These are phyloP conservation scores for Pteropus alecto DNA, from an alignment of 2,113 vertebrate species.

Conservation along the genomic window DNA sequence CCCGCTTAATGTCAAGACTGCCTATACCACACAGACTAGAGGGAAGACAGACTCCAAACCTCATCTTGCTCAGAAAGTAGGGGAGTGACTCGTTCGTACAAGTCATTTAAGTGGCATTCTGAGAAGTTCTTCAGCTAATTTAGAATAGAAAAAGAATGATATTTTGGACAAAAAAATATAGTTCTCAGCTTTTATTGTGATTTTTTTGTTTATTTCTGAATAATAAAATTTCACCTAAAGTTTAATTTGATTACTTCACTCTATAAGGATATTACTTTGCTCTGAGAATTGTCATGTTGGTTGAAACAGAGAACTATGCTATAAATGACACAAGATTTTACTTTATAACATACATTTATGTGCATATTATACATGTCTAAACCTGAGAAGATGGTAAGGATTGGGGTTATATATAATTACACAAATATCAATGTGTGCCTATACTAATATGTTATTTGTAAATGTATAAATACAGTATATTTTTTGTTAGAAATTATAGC, in stretches of 20 bases:
- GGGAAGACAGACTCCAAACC: neutral
- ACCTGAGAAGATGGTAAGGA: neutral
- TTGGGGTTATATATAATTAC: neutral
- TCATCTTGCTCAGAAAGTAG: neutral
- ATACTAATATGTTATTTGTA: neutral
- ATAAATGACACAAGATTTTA: neutral
- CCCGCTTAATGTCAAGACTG: rapidly evolving
- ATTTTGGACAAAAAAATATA: neutral
- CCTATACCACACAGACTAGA: no score
- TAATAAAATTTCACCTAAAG: neutral
- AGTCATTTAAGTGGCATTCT: neutral
- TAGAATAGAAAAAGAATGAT: neutral
- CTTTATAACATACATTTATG: neutral
- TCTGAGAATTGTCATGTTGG: neutral
- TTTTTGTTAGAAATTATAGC: neutral
- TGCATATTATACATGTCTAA: neutral
- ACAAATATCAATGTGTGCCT: neutral
- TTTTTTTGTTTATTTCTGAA: constrained; percentile 1
- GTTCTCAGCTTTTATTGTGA: neutral
- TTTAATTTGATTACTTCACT: constrained; percentile 35
- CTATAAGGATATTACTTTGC: neutral
- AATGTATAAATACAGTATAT: neutral
- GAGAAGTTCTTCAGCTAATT: neutral
- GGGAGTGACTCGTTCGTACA: neutral
- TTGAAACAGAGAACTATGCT: constrained; percentile 5